Conservation (phyloP, 1,140 invertebrate genomes). For the Mizuhopecten yessoensis region DNA sequence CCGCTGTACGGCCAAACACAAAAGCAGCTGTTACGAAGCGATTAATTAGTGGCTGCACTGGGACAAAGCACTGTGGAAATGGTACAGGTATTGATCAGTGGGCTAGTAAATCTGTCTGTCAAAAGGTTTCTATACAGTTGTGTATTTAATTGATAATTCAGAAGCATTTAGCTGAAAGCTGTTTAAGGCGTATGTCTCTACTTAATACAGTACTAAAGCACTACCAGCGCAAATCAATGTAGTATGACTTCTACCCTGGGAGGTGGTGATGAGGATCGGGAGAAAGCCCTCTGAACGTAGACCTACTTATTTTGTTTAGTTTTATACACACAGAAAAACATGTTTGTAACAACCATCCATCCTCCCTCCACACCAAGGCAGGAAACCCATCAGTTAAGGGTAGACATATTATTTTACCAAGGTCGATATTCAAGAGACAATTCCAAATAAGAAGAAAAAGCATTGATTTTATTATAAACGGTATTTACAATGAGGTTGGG, state of each 20-base stretch:
- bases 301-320: too few species aligned
- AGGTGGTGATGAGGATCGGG: not conserved
- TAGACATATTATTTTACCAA: too few species aligned
- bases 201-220: not conserved
- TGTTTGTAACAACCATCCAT: too few species aligned
- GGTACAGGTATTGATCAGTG: not conserved
- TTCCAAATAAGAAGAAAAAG: too few species aligned
- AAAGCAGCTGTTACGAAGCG: conserved; percentile 20
- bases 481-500: too few species aligned
- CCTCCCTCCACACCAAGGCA: too few species aligned
- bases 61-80: not conserved
- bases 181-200: not conserved
- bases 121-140: not conserved
- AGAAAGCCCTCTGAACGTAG: too few species aligned
- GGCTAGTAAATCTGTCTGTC: not conserved
- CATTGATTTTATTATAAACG: too few species aligned
- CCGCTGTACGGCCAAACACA: not conserved
- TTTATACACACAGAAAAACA: too few species aligned
- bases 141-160: conserved; percentile 32
- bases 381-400: too few species aligned
- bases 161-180: conserved; percentile 19
- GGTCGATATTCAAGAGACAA: too few species aligned
- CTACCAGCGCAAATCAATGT: not conserved
- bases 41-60: not conserved
- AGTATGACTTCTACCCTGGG: not conserved